Percentiles rank a stretch among this genome's conserved stretches.
These are phyloP conservation scores for Lepisosteus oculatus DNA, from an alignment of 2,113 vertebrate genomes.

Conservation along the genomic window DNA sequence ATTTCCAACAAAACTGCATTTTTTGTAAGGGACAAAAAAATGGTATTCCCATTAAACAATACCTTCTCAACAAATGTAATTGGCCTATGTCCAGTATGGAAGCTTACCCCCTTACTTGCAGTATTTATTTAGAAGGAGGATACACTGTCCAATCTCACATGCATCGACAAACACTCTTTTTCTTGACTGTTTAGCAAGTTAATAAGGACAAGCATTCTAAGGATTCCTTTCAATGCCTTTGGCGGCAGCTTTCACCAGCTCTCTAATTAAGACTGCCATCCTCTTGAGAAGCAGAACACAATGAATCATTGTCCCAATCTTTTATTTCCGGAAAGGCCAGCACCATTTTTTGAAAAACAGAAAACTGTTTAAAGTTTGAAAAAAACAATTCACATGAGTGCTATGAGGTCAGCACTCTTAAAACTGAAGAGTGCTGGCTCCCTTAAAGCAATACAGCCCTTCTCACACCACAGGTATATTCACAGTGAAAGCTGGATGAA, in stretches of 20 bases:
- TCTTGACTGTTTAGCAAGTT: slow-evolving; percentile 11
- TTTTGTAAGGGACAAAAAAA: too few species aligned
- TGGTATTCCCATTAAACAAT: not conserved
- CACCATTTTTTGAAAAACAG: not conserved
- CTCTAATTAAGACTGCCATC: slow-evolving; percentile 53
- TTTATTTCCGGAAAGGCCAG: slow-evolving; percentile 37
- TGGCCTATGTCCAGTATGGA: not conserved
- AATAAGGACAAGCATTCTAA: slow-evolving; percentile 42
- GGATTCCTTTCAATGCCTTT: slow-evolving; percentile 39
- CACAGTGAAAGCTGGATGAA: not conserved
- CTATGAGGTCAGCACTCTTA: not conserved
- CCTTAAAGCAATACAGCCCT: too few species aligned
- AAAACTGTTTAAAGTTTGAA: not conserved
- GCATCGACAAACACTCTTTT: too few species aligned
- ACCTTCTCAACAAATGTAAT: not conserved
- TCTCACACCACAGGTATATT: too few species aligned
- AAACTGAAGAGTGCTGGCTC: not conserved
- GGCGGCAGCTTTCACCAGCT: slow-evolving; percentile 60
- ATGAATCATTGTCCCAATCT: slow-evolving; percentile 20
- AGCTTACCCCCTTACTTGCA: too few species aligned
- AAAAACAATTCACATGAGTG: not conserved
- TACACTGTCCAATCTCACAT: too few species aligned
- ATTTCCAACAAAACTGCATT: not conserved
- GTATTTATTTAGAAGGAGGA: too few species aligned
- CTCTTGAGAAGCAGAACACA: slow-evolving; percentile 22